Evolutionary conservation across 2,113 vertebrate species (phyloP), one percentile per base, ranked within the genome.

Genomic region (Rhinichthys klamathensis): DNA sequence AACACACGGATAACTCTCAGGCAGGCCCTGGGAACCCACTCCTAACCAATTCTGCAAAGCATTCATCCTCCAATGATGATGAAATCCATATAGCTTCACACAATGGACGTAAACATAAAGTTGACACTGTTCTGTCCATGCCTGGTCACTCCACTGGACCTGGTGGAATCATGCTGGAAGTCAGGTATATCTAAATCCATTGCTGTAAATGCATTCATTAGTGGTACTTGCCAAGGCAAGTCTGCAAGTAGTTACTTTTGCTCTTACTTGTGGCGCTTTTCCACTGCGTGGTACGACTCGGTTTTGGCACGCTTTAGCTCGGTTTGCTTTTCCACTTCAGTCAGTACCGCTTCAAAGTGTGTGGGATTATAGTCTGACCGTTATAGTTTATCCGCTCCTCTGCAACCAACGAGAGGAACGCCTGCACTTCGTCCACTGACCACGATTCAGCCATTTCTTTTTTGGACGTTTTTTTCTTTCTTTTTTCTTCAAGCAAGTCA

Each of bases 21-120:
- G 56, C 69, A 2, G 21, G 30, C 49, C 82, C 79, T 46, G 93
- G 92, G 56, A 88, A 21, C 60, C 87, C 87, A 35, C 15, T 30
- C 61, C 65, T 4, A 88, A n/a, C 70, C 86, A 88, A 51, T 27
- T 38, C 56, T 56, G 1, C 73, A 25, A 73, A 38, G 61, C 54
- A 2, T 30, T 27, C 11, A 30, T 49, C 41, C 15, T 13, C 41
- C 2, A 10, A 32, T 51, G 44, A 69, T 30, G 61, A 69, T 15
- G 61, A 69, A n/a, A 67, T 69, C 80, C 27, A 69, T 23, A 12
- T 8, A 8, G 44, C 41, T 32, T 13, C 61, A 69, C 61, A 72
- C 25, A 73, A 4, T 80, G 76, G 18, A 70, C 23, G 32, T 23
- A n/a, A 25, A 32, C 12, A n/a, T 58, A 72, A 12, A 72, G 72